Percentiles rank a stretch among this genome's conserved stretches.
These are phyloP conservation scores for Drosophila sulfurigaster DNA, from an alignment of 1,140 invertebrate genomes.

Conservation along the genomic window DNA sequence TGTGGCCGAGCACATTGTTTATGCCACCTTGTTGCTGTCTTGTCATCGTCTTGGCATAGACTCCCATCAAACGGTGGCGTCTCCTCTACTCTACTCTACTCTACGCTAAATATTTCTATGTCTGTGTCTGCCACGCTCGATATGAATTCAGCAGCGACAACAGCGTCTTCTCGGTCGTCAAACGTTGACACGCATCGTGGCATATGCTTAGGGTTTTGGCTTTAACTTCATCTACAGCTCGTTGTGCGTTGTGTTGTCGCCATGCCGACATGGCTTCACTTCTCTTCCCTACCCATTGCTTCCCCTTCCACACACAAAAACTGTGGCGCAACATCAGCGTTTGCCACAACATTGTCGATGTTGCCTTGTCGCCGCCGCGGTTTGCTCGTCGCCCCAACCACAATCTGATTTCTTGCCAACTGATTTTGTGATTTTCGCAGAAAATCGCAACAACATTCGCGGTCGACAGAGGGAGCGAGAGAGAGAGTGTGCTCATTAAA, in stretches of 20 bases:
- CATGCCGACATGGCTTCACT: slow-evolving; percentile 32
- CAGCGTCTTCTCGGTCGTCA: slow-evolving; percentile 41
- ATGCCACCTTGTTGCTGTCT: slow-evolving; percentile 46
- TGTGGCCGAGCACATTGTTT: slow-evolving; percentile 47
- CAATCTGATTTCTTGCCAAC: slow-evolving; percentile 77
- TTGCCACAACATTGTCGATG: slow-evolving; percentile 53
- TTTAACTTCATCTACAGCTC: slow-evolving; percentile 42
- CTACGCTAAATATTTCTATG: background rate
- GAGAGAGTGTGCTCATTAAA: slow-evolving; percentile 69
- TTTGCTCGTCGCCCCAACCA: slow-evolving; percentile 22
- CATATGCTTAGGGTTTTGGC: slow-evolving; percentile 62
- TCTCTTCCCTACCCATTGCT: background rate
- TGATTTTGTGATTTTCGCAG: slow-evolving; percentile 80
- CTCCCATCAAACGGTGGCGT: slow-evolving; percentile 34
- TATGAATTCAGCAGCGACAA: slow-evolving; percentile 34
- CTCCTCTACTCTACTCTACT: background rate
- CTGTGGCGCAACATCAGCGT: slow-evolving; percentile 2
- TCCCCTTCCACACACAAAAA: background rate
- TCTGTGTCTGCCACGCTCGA: slow-evolving; percentile 35
- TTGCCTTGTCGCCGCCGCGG: slow-evolving; percentile 42
- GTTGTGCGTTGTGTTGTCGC: slow-evolving; percentile 44
- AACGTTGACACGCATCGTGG: slow-evolving; percentile 69
- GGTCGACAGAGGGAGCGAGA: background rate
- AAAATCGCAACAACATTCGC: slow-evolving; percentile 53
- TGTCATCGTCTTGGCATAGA: slow-evolving; percentile 33